Conservation (phyloP, 1,140 invertebrate genomes). For the Cydia amplana region DNA sequence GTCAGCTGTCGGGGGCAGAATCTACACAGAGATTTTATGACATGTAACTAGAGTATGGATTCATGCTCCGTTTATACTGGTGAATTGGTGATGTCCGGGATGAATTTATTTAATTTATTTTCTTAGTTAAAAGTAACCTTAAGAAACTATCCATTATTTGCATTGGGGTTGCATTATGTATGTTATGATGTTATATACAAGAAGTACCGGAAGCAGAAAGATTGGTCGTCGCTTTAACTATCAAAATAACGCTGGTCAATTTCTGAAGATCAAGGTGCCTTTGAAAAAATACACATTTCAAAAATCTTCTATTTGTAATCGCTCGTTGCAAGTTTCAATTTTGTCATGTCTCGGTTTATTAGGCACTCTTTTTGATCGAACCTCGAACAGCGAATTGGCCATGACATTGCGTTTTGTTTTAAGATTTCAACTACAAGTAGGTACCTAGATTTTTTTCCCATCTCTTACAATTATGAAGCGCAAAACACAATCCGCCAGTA, state of each 20-base stretch:
- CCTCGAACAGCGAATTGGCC: neutral
- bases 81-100: too few relatives aligned
- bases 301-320: neutral
- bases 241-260: too few relatives aligned
- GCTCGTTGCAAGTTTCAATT: neutral
- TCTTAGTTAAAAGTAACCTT: too few relatives aligned
- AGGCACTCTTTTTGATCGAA: neutral
- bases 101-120: too few relatives aligned
- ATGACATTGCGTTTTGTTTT: constrained; percentile 11
- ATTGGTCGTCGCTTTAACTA: too few relatives aligned
- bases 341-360: neutral
- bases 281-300: neutral
- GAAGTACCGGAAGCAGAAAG: too few relatives aligned
- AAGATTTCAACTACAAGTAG: neutral
- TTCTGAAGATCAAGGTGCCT: too few relatives aligned
- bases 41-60: neutral
- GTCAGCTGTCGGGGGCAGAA: neutral
- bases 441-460: neutral
- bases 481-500: neutral
- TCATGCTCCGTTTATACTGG: too few relatives aligned
- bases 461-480: neutral
- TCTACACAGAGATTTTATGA: constrained; percentile 4
- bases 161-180: too few relatives aligned
- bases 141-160: too few relatives aligned
- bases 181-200: too few relatives aligned